Evolutionary conservation across 2,888 invertebrate genomes (phyloP).

Genomic region (Epistrophe eligans): DNA sequence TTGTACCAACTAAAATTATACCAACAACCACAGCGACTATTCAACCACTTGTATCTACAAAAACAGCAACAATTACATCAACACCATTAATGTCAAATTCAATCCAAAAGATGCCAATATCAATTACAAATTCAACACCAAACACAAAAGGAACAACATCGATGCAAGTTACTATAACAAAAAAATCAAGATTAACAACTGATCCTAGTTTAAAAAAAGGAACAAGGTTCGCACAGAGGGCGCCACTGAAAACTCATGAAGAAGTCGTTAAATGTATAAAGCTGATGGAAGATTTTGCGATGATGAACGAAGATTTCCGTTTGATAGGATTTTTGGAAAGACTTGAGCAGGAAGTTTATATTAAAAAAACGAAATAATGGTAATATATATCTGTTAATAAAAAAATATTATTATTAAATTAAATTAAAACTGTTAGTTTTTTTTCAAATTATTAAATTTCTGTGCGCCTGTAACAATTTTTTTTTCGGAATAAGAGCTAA

Average conservation of each 20-base stretch:
- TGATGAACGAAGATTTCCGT: conserved; percentile 54
- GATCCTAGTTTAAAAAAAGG: neutral
- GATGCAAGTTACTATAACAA: conserved; percentile 2
- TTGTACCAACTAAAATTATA: neutral
- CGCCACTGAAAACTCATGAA: neutral
- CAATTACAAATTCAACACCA: neutral
- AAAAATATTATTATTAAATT: neutral
- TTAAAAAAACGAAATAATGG: neutral
- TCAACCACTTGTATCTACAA: neutral
- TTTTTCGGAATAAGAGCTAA: no score
- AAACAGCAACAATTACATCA: neutral
- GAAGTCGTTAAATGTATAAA: conserved; percentile 51
- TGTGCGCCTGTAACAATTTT: no score
- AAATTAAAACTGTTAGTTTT: no score
- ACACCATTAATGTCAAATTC: neutral
- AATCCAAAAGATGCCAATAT: neutral
- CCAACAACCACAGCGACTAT: neutral
- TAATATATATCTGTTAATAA: neutral
- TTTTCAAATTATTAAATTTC: no score
- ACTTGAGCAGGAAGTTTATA: conserved; percentile 24
- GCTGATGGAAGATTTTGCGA: conserved; percentile 57
- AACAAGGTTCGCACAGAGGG: neutral
- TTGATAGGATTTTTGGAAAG: conserved; percentile 53
- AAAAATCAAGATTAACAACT: neutral
- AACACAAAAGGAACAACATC: neutral